These are phyloP conservation scores for Corvus cornix DNA, from an alignment of 2,113 vertebrate species.

Conservation along the genomic window DNA sequence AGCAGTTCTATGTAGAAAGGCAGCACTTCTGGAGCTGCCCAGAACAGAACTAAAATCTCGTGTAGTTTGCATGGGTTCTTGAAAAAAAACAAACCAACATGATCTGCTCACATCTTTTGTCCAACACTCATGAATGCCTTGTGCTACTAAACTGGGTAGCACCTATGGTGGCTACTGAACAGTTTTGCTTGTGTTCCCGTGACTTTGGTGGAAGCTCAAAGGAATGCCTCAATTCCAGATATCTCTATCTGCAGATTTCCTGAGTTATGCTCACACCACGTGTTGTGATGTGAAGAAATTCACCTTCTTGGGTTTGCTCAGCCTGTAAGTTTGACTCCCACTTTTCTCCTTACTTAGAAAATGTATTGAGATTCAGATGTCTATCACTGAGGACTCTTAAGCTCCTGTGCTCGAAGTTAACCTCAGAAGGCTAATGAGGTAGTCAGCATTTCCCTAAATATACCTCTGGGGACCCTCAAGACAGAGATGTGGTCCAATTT, in stretches of 20 bases:
- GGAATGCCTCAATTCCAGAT: not conserved
- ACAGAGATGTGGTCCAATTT: not conserved
- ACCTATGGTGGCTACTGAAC: not conserved
- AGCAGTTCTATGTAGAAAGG: not conserved
- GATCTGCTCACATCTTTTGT: not conserved
- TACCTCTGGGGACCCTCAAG: not conserved
- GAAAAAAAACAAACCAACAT: not conserved
- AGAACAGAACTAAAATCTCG: not conserved
- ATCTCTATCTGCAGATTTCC: not conserved
- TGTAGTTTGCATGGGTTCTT: not conserved
- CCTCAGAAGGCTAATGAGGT: not conserved
- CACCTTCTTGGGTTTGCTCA: not conserved
- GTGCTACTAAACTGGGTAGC: not conserved
- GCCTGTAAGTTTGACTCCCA: not conserved
- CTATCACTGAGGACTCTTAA: not conserved
- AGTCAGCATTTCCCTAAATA: not conserved
- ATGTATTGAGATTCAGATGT: not conserved
- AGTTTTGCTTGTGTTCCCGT: not conserved
- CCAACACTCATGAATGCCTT: not conserved
- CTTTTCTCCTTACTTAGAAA: not conserved
- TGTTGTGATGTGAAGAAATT: not conserved
- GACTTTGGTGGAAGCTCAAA: not conserved
- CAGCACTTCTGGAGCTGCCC: not conserved
- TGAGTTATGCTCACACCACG: not conserved
- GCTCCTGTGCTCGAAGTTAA: not conserved